Evolutionary conservation across 2,797 vertebrate species (phyloP), one percentile per base, ranked within the genome.

Genomic region (Gadopsis marmoratus): DNA sequence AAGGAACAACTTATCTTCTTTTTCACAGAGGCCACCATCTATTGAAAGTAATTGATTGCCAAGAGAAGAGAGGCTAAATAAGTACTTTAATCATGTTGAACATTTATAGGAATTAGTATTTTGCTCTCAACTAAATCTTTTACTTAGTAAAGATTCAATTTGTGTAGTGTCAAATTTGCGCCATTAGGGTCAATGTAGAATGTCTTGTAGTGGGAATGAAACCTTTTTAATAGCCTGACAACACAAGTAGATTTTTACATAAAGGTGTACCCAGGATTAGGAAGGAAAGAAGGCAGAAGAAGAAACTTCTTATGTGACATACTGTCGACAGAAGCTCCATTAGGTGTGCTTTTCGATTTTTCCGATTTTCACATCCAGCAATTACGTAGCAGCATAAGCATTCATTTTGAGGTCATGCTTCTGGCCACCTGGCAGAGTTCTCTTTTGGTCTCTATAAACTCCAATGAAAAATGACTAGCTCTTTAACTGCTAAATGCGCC

Each of bases 291-390:
- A 43, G 13, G 14, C 12, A 11, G 14, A 3, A 5, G n/a, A 23
- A 12, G 50, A 53, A 23, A 23, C 5, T 45, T 63, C 4, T 39
- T 26, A 26, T 53, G 29, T 31, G 26, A 14, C 33, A 17, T 56
- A 21, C 29, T 62, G 39, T 43, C 39, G 56, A 39, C 56, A 16
- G 13, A 17, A 41, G 37, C 43, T 26, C 7, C 14, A 41, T 61
- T 8, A 61, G 13, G 58, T n/a, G n/a, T n/a, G n/a, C n/a, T n/a
- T n/a, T n/a, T n/a, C n/a, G n/a, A n/a, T n/a, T n/a, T n/a, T n/a
- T n/a, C n/a, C n/a, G n/a, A 23, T 19, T 58, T 61, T 61, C 37
- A 61, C 59, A 61, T 43, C n/a, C n/a, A 26, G 37, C 59, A 26
- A 26, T 16, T 43, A 29, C 3, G 1, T 8, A 31, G 13, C 7